Base-by-base conservation (phyloP, 2,797 vertebrate species). In the Gymnoscopelus microlampas region DNA sequence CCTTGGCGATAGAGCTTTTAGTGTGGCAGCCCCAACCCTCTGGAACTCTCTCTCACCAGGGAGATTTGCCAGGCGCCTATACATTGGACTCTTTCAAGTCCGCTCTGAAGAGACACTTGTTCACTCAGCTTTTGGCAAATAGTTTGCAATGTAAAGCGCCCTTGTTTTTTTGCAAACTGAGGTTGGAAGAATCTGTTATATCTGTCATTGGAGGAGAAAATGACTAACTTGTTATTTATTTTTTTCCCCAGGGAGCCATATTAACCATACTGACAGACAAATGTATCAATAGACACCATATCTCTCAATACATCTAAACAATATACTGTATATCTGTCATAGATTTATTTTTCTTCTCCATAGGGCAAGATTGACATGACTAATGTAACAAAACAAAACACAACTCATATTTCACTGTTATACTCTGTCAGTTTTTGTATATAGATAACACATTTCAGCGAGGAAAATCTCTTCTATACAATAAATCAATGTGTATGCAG, bases 221-320 rank as follows among this genome's bases (percentile, higher is more conserved):
- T 70, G 10, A 77, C 70, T 71, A 79, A 80, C 78, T 87, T 90
- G 80, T 79, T 84, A 76, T 86, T 85, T 87, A 68, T 66, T 88
- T 86, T 19, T 88, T 29, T 29, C 50, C 62, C 85, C 80, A 85
- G 85, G 69, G 77, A 83, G 84, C 74, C 81, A 57, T 77, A 11
- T 12, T 44, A 73, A 55, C 23, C 10, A 24, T 82, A 88, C 84
- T 78, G 82, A 80, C 84, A 86, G 79, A 68, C 84, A 82, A 77
- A 86, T 88, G 79, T 80, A 84, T 29, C 29, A 60, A 59, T 5
- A 29, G 4, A 6, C 32, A 5, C 29, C 44, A 3, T 60, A 19
- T 39, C 1, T 60, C 14, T 26, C 5, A 26, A 3, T 66, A 15
- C 10, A 23, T 63, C 5, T 4, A 14, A 48, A 26, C 44, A 35